phyloP scores from a whole-genome alignment of 2,888 invertebrate species.

The Aphidius colemani region DNA sequence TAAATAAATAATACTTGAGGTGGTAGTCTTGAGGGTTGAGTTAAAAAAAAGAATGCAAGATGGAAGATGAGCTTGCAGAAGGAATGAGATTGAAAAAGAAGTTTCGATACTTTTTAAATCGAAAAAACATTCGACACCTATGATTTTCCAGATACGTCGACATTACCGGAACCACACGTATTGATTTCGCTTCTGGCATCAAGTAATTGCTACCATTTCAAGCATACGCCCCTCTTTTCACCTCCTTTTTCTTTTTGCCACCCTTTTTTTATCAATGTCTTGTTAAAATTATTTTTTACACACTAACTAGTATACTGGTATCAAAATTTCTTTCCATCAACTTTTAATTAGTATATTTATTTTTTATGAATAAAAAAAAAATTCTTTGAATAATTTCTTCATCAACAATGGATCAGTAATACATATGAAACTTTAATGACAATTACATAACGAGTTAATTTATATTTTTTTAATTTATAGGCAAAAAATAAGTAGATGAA shows the following conservation, averaged over 20 bases:
- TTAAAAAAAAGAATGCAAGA: conserved; percentile 12
- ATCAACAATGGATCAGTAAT: too few species aligned
- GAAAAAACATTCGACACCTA: background rate
- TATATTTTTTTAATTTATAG: too few species aligned
- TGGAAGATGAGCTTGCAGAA: conserved; percentile 20
- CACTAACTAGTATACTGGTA: too few species aligned
- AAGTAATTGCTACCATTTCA: conserved; percentile 25
- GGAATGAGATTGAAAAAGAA: background rate
- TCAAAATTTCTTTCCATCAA: too few species aligned
- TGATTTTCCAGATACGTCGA: conserved; percentile 10
- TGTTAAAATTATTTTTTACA: too few species aligned
- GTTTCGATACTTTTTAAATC: conserved; percentile 17
- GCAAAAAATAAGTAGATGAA: too few species aligned
- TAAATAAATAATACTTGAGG: conserved; percentile 6
- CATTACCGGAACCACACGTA: conserved; percentile 26
- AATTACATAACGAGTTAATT: too few species aligned
- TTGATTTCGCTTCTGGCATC: conserved; percentile 37
- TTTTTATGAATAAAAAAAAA: too few species aligned
- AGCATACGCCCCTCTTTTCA: background rate
- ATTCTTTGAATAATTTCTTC: too few species aligned
- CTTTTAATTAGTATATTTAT: too few species aligned
- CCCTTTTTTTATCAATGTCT: too few species aligned
- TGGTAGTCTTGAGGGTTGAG: background rate
- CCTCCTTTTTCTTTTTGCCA: background rate
- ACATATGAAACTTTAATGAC: too few species aligned